phyloP scores from a whole-genome alignment of 2,113 vertebrate species.

The Lampris megalopsis region DNA sequence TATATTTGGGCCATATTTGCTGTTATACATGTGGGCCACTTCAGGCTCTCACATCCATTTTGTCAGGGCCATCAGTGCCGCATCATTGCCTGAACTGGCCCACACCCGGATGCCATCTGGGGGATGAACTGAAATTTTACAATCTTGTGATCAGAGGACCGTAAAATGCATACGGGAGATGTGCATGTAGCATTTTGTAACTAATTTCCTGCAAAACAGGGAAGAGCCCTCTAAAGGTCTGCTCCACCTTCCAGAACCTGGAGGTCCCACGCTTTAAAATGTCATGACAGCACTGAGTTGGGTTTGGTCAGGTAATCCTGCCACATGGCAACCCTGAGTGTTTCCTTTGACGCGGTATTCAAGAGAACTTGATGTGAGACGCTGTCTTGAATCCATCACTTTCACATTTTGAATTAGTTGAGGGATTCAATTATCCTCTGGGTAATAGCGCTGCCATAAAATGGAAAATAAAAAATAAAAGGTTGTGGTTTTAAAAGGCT shows the following conservation, averaged over 20 bases:
- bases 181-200: neutral
- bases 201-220: slow-evolving; percentile 16
- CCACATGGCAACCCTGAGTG: slow-evolving; percentile 43
- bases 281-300: slow-evolving; percentile 18
- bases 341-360: slow-evolving; percentile 32
- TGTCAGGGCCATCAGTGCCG: too few species aligned
- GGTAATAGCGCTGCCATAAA: slow-evolving; percentile 1
- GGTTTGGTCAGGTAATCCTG: slow-evolving; percentile 25
- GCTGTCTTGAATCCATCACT: slow-evolving; percentile 32
- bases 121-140: neutral
- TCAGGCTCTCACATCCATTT: too few species aligned
- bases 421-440: slow-evolving; percentile 2
- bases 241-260: slow-evolving; percentile 13
- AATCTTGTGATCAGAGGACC: neutral
- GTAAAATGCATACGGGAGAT: neutral
- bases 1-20: too few species aligned
- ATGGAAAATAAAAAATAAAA: neutral
- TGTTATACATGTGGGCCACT: too few species aligned
- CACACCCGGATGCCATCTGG: too few species aligned
- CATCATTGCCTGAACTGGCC: too few species aligned
- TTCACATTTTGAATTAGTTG: slow-evolving; percentile 25
- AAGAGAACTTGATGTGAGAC: slow-evolving; percentile 16
- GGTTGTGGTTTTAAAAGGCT: neutral
- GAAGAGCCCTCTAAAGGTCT: slow-evolving; percentile 34
- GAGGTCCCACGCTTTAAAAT: slow-evolving; percentile 21